Evolutionary conservation across 2,888 invertebrate species (phyloP).

Genomic region (Scaptomyza polygonia): DNA sequence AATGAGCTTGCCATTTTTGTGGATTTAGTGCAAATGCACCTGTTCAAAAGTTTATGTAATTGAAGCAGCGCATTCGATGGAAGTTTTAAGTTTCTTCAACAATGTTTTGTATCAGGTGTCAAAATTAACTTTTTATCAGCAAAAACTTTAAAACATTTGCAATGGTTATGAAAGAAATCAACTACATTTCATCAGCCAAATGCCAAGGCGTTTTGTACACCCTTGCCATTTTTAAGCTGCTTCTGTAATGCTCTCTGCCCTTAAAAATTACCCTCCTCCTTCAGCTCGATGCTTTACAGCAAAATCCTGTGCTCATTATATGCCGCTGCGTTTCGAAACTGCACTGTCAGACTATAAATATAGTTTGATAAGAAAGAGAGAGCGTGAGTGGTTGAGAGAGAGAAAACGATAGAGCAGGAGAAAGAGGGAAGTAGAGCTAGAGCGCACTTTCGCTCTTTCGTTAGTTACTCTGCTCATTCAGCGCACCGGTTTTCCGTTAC

Average conservation of each 20-base stretch:
- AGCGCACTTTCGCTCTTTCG: neutral
- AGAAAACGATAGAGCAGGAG: neutral
- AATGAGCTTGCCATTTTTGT: constrained; percentile 14
- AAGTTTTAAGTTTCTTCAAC: neutral
- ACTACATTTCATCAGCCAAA: constrained; percentile 59
- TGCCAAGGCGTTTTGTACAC: constrained; percentile 10
- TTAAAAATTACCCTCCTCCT: neutral
- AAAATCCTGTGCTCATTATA: constrained; percentile 9
- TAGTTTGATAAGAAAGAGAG: neutral
- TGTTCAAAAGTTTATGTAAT: neutral
- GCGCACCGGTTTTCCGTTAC: constrained; percentile 28
- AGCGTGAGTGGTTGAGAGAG: neutral
- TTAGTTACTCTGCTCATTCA: constrained; percentile 7
- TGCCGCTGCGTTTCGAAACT: neutral
- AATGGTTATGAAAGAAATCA: constrained; percentile 44
- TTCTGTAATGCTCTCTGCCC: constrained; percentile 12
- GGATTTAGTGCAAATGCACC: neutral
- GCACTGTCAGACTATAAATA: neutral
- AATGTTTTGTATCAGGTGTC: neutral
- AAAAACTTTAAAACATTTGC: constrained; percentile 24
- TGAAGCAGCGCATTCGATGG: neutral
- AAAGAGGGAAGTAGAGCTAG: neutral
- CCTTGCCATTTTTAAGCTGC: constrained; percentile 30
- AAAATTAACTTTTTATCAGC: constrained; percentile 8
- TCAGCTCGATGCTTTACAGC: neutral